Base-by-base conservation (phyloP, 2,797 vertebrate species). In the Agapornis canus region DNA sequence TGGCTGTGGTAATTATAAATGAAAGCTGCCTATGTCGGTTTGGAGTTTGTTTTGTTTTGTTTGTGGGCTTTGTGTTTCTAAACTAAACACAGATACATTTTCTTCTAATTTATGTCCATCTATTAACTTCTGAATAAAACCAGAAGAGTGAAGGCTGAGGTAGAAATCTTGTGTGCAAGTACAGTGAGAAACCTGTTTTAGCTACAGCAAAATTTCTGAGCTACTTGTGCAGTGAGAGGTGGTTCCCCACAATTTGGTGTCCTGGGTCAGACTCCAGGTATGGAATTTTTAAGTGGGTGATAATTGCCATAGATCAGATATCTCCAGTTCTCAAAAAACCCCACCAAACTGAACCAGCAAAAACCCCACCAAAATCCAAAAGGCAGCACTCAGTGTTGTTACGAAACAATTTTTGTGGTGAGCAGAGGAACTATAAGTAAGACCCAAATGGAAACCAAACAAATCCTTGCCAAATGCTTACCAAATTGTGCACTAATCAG, bases 1-100 rank as follows among this genome's bases (percentile, higher is more conserved):
- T 93, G 84, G 78, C 92, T 85, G 13, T 43, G 51, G 64, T 82
- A 22, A 37, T 93, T 89, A 68, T 49, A 91, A 86, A 57, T 91
- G 61, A 83, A 89, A 91, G 85, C 82, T 73, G 48, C 40, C 56
- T 84, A 12, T 86, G 70, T 83, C 45, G 86, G 21, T 21, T 32
- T 45, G 37, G 29, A 16, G 1, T 72, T 86, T 66, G 22, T 60
- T 35, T 66, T 8, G 17, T 52, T 86, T 39, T 73, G 26, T 5
- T 70, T 9, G 2, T 5, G 13, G 10, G 21, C 40, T 47, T 9
- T 42, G 18, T 15, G 42, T 48, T 63, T 47, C 56, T 14, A 15
- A 82, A 59, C 25, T 39, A 68, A 85, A 78, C 75, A 59, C 31
- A 71, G 75, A 64, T 75, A 43, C 4, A 6, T 78, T 90, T 89